Percentiles rank a stretch among this genome's conserved stretches.
Evolutionary conservation across 2,888 invertebrate species (phyloP).

Genomic region (Harmothoe impar): DNA sequence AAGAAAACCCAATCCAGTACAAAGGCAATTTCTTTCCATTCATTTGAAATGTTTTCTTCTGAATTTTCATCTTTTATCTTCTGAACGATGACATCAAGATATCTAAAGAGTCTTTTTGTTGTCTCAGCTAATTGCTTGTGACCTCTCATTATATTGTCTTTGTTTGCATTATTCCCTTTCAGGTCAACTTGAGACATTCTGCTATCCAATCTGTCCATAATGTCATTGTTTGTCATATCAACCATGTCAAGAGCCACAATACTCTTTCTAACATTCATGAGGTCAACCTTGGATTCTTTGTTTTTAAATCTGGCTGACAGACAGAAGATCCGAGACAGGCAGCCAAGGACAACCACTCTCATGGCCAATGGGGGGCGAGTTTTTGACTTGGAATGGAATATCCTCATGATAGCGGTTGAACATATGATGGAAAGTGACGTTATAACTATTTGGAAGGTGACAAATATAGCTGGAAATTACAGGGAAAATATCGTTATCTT

Average conservation of each 20-base stretch:
- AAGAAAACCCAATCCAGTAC: slow-evolving; percentile 25
- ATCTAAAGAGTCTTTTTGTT: neutral
- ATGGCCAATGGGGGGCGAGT: neutral
- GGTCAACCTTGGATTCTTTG: neutral
- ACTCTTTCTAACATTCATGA: too few species aligned
- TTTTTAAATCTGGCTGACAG: neutral
- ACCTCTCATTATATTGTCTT: neutral
- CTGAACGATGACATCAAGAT: neutral
- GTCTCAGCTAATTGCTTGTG: too few species aligned
- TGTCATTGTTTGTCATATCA: too few species aligned
- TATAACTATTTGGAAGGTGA: neutral
- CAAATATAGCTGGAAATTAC: neutral
- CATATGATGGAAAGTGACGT: neutral
- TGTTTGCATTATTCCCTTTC: too few species aligned
- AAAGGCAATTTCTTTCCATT: neutral
- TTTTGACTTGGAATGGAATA: neutral
- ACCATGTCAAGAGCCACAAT: too few species aligned
- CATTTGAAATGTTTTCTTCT: neutral
- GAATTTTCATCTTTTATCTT: neutral
- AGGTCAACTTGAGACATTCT: too few species aligned
- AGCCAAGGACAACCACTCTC: neutral
- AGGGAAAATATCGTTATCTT: too few species aligned
- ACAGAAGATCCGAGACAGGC: neutral
- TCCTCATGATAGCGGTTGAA: neutral
- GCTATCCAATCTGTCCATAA: too few species aligned